Base-by-base conservation (phyloP, 2,113 vertebrate species). In the Ailuropoda melanoleuca region DNA sequence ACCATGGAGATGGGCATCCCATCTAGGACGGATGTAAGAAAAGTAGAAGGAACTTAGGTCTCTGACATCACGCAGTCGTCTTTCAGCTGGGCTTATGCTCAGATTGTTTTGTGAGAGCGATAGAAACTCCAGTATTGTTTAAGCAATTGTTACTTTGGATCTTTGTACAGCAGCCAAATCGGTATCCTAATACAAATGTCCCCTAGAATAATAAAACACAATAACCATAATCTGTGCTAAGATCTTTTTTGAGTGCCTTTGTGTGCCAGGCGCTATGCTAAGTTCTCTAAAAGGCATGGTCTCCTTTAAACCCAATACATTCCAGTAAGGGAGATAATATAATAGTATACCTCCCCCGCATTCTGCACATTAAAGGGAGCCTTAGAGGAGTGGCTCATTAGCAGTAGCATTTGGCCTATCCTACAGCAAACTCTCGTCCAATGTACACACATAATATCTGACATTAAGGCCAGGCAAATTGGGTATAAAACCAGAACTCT, bases 201-300 rank as follows among this genome's bases (percentile, higher is more conserved):
- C 90, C 18, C 26, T 34, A 75, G 31, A 86, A 68, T 48, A 74
- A 96, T 26, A 26, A 96, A 95, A 95, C 96, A 15, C 46, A 93
- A 93, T 10, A 93, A 77, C 55, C 50, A 55, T 48, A 46, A 88
- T 55, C 60, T 93, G 95, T 77, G 81, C 64, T 50, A 24, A 88
- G 43, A 56, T 77, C n/a, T 88, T 50, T 58, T 60, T 82, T 70
- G 2, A 66, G 24, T 4, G 64, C 43, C 53, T 93, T 68, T 92
- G 4, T 55, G n/a, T 43, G 48, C 10, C 21, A 83, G 56, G 18
- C 13, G 14, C 34, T 66, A 6, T 18, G 46, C 46, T 85, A 64
- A 85, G 37, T 93, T 11, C 3, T 62, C 70, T 37, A 53, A 37
- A 37, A n/a, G 23, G 14, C 34, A 55, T 3, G 12, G 50, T n/a